Base-by-base conservation (phyloP, 2,888 invertebrate species). In the Scelioninae gen. 1 region DNA sequence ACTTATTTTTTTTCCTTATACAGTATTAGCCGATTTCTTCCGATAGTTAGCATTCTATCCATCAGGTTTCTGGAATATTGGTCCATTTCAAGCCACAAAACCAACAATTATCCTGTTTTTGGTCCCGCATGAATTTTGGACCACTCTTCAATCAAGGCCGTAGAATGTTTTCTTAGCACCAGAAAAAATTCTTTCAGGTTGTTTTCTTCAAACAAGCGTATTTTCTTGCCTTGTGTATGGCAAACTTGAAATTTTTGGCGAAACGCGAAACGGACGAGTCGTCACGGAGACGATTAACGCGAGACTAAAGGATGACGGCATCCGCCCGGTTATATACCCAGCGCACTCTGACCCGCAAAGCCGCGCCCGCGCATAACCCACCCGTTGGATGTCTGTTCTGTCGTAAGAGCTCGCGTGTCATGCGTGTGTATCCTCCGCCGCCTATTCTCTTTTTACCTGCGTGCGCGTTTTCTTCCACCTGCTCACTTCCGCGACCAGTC, bases 301-400 rank as follows among this genome's bases (percentile, higher is more conserved):
- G 87, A 90, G 88, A 91, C 91, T 91, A 87, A 90, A 89, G 89
- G 86, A 88, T 89, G 90, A 88, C 86, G 90, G 90, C 90, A 90
- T 89, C 90, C 91, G 90, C 91, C 91, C 91, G 90, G 90, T 91
- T 91, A 91, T 91, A 91, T 91, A 91, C 90, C 90, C 90, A 86
- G 89, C 90, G 89, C 91, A 90, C 90, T 91, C 88, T 90, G 91
- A 91, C 91, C 91, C 90, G 91, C 91, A 90, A 90, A 90, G 89
- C 88, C 89, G 90, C 91, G 91, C 91, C 90, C 88, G 91, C 91
- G 91, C 91, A 90, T 81, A 90, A 86, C 88, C 86, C 86, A 87
- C 87, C 86, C 85, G 81, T 77, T 76, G 49, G 76, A 84, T 68
- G 82, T 84, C 84, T 86, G 84, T 85, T 83, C 86, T 85, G 77